Evolutionary conservation across 2,113 vertebrate genomes (phyloP).

Genomic region (Entosphenus tridentatus): DNA sequence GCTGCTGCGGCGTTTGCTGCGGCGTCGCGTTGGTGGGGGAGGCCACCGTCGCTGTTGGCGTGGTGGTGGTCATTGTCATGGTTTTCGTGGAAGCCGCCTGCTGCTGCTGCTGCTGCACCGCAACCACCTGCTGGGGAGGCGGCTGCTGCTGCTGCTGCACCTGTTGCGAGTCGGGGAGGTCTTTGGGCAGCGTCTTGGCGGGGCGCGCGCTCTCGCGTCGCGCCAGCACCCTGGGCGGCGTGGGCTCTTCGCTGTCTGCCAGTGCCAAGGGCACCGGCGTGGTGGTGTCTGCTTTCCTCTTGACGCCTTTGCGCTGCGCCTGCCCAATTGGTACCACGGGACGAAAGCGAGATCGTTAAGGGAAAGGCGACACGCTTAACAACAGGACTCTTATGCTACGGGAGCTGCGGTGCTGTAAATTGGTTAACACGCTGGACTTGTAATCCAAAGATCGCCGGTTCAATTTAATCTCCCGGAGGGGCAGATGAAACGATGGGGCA

Average conservation of each 20-base stretch:
- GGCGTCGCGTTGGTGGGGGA: too few species aligned
- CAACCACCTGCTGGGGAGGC: too few species aligned
- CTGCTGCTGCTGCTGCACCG: conserved; percentile 11
- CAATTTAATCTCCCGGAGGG: too few species aligned
- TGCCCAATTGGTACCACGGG: too few species aligned
- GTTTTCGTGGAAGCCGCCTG: conserved; percentile 17
- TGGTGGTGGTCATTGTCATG: background rate
- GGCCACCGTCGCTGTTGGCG: too few species aligned
- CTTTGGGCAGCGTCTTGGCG: conserved; percentile 26
- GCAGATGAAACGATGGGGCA: too few species aligned
- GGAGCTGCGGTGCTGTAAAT: too few species aligned
- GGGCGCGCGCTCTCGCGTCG: conserved; percentile 20
- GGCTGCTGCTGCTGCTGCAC: conserved; percentile 12
- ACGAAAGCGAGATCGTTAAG: too few species aligned
- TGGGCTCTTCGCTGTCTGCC: conserved; percentile 18
- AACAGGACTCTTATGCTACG: too few species aligned
- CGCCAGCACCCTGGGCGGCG: conserved; percentile 14
- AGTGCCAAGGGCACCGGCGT: conserved; percentile 20
- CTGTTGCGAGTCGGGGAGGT: conserved; percentile 24
- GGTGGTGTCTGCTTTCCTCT: conserved; percentile 47
- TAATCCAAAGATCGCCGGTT: too few species aligned
- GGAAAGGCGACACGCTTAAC: too few species aligned
- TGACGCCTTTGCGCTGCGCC: conserved; percentile 29
- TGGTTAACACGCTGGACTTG: too few species aligned
- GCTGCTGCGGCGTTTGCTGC: background rate